Conservation (phyloP, 92 coral and sea anemone species). For the Bergia sp. region DNA sequence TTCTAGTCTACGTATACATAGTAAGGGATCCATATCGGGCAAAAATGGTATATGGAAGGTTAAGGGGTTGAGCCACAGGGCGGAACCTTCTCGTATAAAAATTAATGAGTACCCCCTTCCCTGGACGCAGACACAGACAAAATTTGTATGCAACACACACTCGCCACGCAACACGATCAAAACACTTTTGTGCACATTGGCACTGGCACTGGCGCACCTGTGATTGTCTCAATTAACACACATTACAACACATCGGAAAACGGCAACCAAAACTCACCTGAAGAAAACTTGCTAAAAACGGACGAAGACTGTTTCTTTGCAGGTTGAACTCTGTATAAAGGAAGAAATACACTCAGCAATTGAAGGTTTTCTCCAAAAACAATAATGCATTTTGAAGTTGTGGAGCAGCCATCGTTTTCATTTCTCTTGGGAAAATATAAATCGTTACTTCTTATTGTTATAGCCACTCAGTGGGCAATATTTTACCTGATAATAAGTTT, state of each 20-base stretch:
- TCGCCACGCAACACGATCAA: too few relatives aligned
- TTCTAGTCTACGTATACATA: too few relatives aligned
- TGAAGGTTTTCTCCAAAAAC: background rate
- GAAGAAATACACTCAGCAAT: background rate
- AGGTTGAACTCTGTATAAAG: conserved; percentile 18
- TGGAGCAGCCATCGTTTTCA: too few relatives aligned
- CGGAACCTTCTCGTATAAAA: too few relatives aligned
- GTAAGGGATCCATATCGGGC: too few relatives aligned
- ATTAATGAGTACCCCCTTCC: too few relatives aligned
- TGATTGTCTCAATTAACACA: too few relatives aligned
- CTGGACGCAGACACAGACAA: too few relatives aligned
- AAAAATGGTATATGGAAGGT: too few relatives aligned
- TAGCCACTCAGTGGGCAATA: background rate
- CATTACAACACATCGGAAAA: background rate
- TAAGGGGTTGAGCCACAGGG: too few relatives aligned
- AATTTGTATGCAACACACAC: too few relatives aligned
- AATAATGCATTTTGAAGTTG: too few relatives aligned
- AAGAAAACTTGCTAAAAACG: conserved; percentile 45
- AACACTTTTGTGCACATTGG: background rate
- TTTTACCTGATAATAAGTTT: background rate
- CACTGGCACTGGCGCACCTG: background rate
- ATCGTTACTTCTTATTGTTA: background rate
- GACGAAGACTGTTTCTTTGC: conserved; percentile 33
- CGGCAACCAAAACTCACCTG: conserved; percentile 19
- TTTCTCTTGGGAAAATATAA: background rate